Evolutionary conservation across 2,113 vertebrate species (phyloP).

Genomic region (Colaptes auratus): DNA sequence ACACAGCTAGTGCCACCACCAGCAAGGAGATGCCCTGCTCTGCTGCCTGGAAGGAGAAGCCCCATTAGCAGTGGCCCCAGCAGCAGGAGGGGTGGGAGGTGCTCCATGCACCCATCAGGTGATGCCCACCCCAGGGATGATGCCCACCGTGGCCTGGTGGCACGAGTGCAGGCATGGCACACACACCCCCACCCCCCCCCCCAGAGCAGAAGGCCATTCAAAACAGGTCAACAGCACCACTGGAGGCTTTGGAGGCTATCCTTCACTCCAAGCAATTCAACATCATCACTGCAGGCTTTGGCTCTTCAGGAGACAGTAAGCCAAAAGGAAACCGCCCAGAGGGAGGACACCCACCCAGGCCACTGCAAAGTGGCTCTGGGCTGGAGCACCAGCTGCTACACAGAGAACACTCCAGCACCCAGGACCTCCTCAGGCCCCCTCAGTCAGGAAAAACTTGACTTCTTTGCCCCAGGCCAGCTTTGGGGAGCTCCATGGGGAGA

Average conservation of each 20-base stretch:
- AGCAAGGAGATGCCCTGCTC: neutral
- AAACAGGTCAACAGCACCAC: neutral
- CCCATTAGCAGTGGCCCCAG: neutral
- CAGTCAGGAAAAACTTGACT: too few relatives aligned
- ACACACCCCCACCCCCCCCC: rapidly evolving
- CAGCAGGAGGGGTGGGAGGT: neutral
- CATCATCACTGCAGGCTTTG: rapidly evolving
- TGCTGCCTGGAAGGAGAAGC: neutral
- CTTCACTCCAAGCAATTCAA: rapidly evolving
- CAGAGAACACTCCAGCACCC: neutral
- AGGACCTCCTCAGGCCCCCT: neutral
- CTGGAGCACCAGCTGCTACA: neutral
- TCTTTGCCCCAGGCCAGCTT: neutral
- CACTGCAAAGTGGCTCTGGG: rapidly evolving
- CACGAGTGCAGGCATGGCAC: rapidly evolving
- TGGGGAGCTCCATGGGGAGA: neutral
- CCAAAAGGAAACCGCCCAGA: too few relatives aligned
- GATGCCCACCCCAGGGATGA: too few relatives aligned
- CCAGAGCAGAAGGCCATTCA: neutral
- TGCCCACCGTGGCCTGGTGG: neutral
- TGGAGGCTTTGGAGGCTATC: too few relatives aligned
- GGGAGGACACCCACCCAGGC: neutral
- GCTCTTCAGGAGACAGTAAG: neutral
- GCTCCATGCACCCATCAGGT: neutral
- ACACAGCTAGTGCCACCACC: too few relatives aligned